Base-by-base conservation (phyloP, 2,888 invertebrate genomes). In the Chrysolina oricalcia region DNA sequence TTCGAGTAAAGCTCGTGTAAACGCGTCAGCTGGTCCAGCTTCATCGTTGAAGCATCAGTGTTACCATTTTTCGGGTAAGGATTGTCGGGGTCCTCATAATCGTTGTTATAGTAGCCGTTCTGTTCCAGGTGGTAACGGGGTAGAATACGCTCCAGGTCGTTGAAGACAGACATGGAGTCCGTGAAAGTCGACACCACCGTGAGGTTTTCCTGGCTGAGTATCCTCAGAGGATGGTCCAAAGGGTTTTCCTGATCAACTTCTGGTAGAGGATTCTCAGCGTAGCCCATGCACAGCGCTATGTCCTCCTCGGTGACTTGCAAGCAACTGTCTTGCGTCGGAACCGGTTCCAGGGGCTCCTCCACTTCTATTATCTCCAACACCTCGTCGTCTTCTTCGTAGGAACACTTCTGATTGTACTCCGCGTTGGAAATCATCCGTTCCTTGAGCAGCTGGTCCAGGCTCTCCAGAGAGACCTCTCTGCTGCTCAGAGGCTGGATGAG, bases 261-360 rank as follows among this genome's bases (percentile, higher is more conserved):
- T 0, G 92, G 92, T 46, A 94, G 87, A 62, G 93, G 93, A 89
- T 94, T 93, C 84, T 94, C 94, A 82, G 90, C 91, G 65, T 86
- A 86, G 53, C 94, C 94, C 95, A 96, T 96, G 84, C 96, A 96
- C 70, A 94, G 91, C 5, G 96, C 96, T 77, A 97, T 97, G 86
- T 97, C 97, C 89, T 97, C 97, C 89, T 97, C 97, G 8, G 96
- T 97, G 70, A 96, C 96, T 90, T 97, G 97, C 71, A 97, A 90
- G 83, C 96, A 97, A 75, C 93, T 94, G 87, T 96, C 97, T 88
- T 95, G 95, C 91, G 94, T 96, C 65, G 96, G 96, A 19, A 96
- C 96, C 13, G 94, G 95, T 87, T 96, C 95, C 81, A 94, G 91
- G 1, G 93, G 93, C 87, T 95, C 95, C 85, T 94, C 94, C 0